Evolutionary conservation across 92 coral and sea anemone species (phyloP).

Genomic region (Porites rus): DNA sequence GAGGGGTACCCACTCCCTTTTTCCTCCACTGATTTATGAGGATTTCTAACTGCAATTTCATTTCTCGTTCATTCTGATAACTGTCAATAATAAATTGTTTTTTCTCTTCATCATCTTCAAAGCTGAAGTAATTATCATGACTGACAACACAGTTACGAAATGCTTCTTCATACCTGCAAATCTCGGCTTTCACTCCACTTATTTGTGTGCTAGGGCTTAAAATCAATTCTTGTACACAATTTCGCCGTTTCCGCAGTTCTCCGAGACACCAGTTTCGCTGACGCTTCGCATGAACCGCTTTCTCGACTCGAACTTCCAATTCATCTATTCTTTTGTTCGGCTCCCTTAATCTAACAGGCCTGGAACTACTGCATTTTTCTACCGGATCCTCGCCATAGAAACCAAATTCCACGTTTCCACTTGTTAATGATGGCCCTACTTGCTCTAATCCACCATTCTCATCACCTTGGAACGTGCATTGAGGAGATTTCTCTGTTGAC

Average conservation of each 20-base stretch:
- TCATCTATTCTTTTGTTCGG: too few relatives aligned
- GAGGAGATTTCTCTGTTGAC: conserved; percentile 4
- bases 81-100: conserved; percentile 60
- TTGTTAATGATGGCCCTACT: too few relatives aligned
- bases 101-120: conserved; percentile 68
- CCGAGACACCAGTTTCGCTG: conserved; percentile 52
- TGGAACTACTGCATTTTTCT: neutral
- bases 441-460: conserved; percentile 26
- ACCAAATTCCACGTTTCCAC: too few relatives aligned
- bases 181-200: conserved; percentile 15
- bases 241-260: conserved; percentile 37
- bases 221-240: conserved; percentile 40
- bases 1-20: conserved; percentile 41
- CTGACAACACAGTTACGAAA: conserved; percentile 63
- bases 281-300: conserved; percentile 44
- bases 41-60: conserved; percentile 63
- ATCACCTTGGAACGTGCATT: neutral
- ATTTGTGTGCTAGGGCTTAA: conserved; percentile 21
- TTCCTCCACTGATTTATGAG: conserved; percentile 46
- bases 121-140: conserved; percentile 69
- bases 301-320: conserved; percentile 50
- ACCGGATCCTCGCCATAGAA: neutral
- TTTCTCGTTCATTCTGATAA: conserved; percentile 67
- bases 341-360: too few relatives aligned
- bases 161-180: conserved; percentile 41